A percentile compares a stretch with the other conserved stretches of the same genome.
Conservation (phyloP, 1,140 invertebrate genomes). For the Apis cerana region DNA sequence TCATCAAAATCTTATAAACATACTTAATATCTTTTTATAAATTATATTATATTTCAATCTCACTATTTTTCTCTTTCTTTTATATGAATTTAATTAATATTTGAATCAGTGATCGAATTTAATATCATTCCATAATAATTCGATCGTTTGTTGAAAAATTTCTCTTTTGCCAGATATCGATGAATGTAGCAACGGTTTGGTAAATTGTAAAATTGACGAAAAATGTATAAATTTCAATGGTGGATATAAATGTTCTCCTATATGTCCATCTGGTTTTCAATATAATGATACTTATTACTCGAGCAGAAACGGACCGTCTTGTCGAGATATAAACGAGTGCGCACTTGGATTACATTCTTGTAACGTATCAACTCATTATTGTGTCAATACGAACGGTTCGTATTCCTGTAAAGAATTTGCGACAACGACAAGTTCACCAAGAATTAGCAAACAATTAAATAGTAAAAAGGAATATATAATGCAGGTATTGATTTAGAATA, state of each 20-base stretch:
- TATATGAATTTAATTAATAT: neutral
- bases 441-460: neutral
- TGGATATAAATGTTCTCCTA: constrained; percentile 63
- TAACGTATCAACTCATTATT: constrained; percentile 84
- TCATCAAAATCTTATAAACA: neutral
- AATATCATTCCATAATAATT: neutral
- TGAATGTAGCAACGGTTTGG: constrained; percentile 84
- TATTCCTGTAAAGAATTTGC: constrained; percentile 86
- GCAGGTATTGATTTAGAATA: neutral
- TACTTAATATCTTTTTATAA: neutral
- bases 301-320: constrained; percentile 81
- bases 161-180: constrained; percentile 83
- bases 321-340: constrained; percentile 90
- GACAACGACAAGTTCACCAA: neutral
- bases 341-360: constrained; percentile 83
- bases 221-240: constrained; percentile 85
- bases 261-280: constrained; percentile 75
- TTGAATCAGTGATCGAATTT: neutral
- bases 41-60: constrained; percentile 21
- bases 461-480: neutral
- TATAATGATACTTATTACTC: constrained; percentile 86
- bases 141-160: neutral
- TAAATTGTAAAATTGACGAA: constrained; percentile 84
- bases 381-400: constrained; percentile 89
- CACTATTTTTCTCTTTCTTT: neutral